Evolutionary conservation across 1,140 invertebrate species (phyloP).

Genomic region (Brachystomella parvula): DNA sequence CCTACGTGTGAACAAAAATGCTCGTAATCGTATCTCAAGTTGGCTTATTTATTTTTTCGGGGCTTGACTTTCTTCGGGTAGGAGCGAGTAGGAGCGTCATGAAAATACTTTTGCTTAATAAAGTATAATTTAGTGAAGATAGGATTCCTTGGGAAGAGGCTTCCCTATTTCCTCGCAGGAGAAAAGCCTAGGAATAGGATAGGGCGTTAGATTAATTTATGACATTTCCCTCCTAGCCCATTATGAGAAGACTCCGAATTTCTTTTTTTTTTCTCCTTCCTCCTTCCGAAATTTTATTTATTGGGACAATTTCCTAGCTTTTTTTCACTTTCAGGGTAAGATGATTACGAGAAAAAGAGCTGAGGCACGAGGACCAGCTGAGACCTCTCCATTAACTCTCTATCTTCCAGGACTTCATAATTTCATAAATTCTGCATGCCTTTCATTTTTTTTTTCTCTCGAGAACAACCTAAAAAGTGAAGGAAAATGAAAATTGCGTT

Average conservation of each 20-base stretch:
- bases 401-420: background rate
- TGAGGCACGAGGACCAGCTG: slow-evolving; percentile 7
- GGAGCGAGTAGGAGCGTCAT: background rate
- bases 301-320: background rate
- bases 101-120: slow-evolving; percentile 13
- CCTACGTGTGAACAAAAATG: slow-evolving; percentile 28
- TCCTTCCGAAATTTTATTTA: slow-evolving; percentile 9
- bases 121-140: slow-evolving; percentile 5
- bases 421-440: background rate
- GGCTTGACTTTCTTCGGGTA: background rate
- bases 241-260: background rate
- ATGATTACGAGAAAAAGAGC: background rate
- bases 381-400: background rate
- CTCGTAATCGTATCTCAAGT: slow-evolving; percentile 34
- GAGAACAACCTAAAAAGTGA: too few relatives aligned
- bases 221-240: background rate
- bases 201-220: slow-evolving; percentile 12
- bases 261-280: too few relatives aligned
- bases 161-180: too few relatives aligned
- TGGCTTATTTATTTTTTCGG: slow-evolving; percentile 8
- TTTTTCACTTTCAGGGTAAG: slow-evolving; percentile 3
- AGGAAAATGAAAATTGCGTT: background rate
- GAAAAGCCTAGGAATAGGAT: too few relatives aligned
- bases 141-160: background rate
- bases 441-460: background rate